Conservation (phyloP, 2,888 invertebrate genomes). For the Drosophila tripunctata region DNA sequence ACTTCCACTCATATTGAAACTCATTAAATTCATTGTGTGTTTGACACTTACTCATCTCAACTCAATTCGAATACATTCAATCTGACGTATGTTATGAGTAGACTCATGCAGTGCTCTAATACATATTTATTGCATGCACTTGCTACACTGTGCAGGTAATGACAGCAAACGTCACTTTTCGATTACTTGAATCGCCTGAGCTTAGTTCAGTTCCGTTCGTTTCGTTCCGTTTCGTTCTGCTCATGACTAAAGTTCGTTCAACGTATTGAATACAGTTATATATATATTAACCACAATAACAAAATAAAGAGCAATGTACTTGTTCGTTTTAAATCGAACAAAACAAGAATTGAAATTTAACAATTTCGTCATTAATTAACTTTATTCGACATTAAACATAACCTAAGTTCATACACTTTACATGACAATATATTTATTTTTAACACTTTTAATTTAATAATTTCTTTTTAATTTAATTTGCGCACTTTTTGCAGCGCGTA, state of each 20-base stretch:
- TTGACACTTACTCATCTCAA: too few relatives aligned
- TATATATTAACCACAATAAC: not conserved
- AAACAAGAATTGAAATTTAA: constrained; percentile 29
- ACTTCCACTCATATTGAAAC: too few relatives aligned
- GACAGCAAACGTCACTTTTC: not conserved
- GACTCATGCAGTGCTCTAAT: too few relatives aligned
- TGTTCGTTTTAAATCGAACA: constrained; percentile 16
- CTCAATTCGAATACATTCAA: too few relatives aligned
- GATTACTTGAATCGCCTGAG: too few relatives aligned
- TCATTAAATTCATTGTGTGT: too few relatives aligned
- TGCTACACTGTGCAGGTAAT: constrained; percentile 35
- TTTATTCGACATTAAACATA: constrained; percentile 29
- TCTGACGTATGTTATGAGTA: too few relatives aligned
- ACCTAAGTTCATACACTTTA: constrained; percentile 23
- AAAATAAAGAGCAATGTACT: constrained; percentile 54
- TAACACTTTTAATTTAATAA: constrained; percentile 10
- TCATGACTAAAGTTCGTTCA: constrained; percentile 66
- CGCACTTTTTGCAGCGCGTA: constrained; percentile 66
- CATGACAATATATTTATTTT: not conserved
- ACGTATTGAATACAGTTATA: constrained; percentile 56
- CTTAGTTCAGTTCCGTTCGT: constrained; percentile 5
- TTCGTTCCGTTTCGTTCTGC: too few relatives aligned
- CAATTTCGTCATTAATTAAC: constrained; percentile 20
- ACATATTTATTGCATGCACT: constrained; percentile 25
- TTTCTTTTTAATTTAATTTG: constrained; percentile 44